A percentile compares a stretch with the other conserved stretches of the same genome.
These are phyloP conservation scores for Eristalis intricaria DNA, from an alignment of 2,888 invertebrate genomes.

Conservation along the genomic window DNA sequence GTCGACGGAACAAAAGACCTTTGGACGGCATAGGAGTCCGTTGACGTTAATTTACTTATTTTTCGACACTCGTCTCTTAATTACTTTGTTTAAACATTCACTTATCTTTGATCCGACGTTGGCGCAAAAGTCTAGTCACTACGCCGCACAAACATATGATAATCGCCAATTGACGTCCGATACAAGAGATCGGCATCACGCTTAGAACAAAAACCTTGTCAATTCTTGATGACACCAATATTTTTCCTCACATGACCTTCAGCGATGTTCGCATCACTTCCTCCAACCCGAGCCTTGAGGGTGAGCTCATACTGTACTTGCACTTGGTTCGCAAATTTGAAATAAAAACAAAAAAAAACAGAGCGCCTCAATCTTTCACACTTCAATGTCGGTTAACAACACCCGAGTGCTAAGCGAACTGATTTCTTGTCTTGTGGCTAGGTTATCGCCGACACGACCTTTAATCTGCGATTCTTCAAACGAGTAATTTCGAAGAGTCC, in stretches of 20 bases:
- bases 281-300: not conserved
- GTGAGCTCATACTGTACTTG: not conserved
- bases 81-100: not conserved
- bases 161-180: not conserved
- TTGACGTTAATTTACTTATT: not conserved
- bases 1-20: not conserved
- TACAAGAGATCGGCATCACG: not conserved
- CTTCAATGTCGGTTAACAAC: slow-evolving; percentile 1
- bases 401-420: not conserved
- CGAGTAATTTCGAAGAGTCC: not conserved
- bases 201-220: not conserved
- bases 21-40: not conserved
- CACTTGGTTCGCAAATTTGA: not conserved
- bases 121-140: not conserved
- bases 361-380: not conserved
- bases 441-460: not conserved
- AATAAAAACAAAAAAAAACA: not conserved
- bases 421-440: not conserved
- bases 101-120: not conserved
- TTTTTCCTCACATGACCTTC: not conserved
- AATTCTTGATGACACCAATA: not conserved
- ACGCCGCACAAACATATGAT: not conserved
- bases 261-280: not conserved
- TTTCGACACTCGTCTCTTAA: not conserved
- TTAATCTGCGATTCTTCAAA: not conserved